A percentile compares a stretch with the other conserved stretches of the same genome.
Evolutionary conservation across 2,888 invertebrate genomes (phyloP).

Genomic region (Beris morrisii): DNA sequence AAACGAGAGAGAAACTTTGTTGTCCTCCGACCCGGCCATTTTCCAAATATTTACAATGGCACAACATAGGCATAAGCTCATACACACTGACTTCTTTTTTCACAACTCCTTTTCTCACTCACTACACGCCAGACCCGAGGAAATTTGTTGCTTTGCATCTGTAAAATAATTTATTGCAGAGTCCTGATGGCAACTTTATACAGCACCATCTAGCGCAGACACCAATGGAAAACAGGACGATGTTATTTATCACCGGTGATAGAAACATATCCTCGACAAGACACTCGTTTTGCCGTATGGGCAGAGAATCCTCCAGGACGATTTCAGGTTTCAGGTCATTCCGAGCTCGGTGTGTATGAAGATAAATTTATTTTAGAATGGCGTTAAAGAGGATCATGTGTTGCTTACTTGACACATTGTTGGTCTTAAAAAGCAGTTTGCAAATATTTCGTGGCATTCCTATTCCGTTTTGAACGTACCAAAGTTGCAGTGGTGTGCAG

Average conservation of each 20-base stretch:
- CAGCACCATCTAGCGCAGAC: background rate
- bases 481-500: too few species aligned
- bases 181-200: slow-evolving; percentile 3
- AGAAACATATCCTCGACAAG: slow-evolving; percentile 21
- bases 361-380: slow-evolving; percentile 36
- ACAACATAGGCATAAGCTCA: background rate
- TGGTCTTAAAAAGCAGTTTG: slow-evolving; percentile 27
- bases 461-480: too few species aligned
- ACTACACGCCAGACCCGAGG: background rate
- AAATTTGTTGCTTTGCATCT: slow-evolving; percentile 5
- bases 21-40: background rate
- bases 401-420: slow-evolving; percentile 34
- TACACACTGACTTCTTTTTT: too few species aligned
- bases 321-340: slow-evolving; percentile 32
- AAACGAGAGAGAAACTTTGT: slow-evolving; percentile 3
- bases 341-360: slow-evolving; percentile 17
- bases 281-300: slow-evolving; percentile 9
- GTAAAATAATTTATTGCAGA: background rate
- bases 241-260: slow-evolving; percentile 30
- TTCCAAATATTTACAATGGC: slow-evolving; percentile 18
- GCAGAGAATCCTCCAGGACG: slow-evolving; percentile 12
- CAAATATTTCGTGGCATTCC: slow-evolving; percentile 14
- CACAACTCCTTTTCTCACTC: background rate
- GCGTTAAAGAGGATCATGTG: slow-evolving; percentile 41
- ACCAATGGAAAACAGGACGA: background rate